These are phyloP conservation scores for Clarias macrocephalus DNA, from an alignment of 2,113 vertebrate genomes.

Conservation along the genomic window DNA sequence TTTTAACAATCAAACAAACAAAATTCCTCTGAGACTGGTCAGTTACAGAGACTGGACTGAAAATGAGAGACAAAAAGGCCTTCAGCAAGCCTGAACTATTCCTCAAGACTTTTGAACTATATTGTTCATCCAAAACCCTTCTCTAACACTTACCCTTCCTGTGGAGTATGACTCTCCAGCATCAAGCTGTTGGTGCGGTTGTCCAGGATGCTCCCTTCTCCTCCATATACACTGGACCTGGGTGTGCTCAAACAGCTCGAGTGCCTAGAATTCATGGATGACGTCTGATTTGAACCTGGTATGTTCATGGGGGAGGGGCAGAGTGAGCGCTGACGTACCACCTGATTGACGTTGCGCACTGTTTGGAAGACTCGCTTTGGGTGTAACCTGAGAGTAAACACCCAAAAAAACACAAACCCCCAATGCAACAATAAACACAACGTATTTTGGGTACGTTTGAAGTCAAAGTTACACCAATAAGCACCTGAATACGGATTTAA, in stretches of 20 bases:
- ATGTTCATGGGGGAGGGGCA: constrained; percentile 93
- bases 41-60: too few species aligned
- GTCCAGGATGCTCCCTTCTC: constrained; percentile 84
- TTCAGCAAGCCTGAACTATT: too few species aligned
- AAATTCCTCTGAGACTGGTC: too few species aligned
- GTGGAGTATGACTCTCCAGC: constrained; percentile 76
- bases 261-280: constrained; percentile 84
- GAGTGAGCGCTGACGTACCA: constrained; percentile 86
- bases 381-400: constrained; percentile 75
- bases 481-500: neutral
- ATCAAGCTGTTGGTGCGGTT: constrained; percentile 88
- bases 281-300: constrained; percentile 97
- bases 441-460: neutral
- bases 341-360: constrained; percentile 90
- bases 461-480: neutral
- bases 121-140: neutral
- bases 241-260: constrained; percentile 93
- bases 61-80: too few species aligned
- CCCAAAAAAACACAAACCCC: neutral
- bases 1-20: too few species aligned
- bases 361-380: constrained; percentile 95
- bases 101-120: too few species aligned
- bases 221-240: constrained; percentile 85
- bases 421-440: neutral
- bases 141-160: constrained; percentile 75